These are phyloP conservation scores for Drosophila lowei DNA, from an alignment of 1,140 invertebrate genomes.

Conservation along the genomic window DNA sequence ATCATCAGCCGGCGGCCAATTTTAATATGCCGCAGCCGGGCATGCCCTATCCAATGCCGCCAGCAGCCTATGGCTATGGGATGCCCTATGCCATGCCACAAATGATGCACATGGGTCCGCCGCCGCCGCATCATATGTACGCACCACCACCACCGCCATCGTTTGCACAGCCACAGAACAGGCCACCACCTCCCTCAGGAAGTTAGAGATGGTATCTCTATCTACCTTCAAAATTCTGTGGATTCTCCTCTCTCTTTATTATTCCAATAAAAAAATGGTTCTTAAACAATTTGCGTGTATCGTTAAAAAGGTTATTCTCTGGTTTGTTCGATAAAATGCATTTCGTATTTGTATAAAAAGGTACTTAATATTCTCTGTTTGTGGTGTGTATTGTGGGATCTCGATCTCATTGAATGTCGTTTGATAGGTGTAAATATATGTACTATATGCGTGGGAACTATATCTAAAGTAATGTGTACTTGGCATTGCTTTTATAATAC, in stretches of 20 bases:
- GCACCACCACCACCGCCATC: slow-evolving; percentile 21
- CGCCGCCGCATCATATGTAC: slow-evolving; percentile 27
- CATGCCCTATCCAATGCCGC: slow-evolving; percentile 52
- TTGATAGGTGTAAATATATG: slow-evolving; percentile 61
- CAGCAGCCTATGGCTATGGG: slow-evolving; percentile 49
- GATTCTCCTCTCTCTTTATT: slow-evolving; percentile 39
- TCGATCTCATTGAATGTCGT: slow-evolving; percentile 39
- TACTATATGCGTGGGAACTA: slow-evolving; percentile 31
- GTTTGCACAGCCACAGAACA: slow-evolving; percentile 7
- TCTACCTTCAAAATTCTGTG: background rate
- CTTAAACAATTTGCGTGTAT: slow-evolving; percentile 48
- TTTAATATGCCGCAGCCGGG: slow-evolving; percentile 63
- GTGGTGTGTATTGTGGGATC: slow-evolving; percentile 46
- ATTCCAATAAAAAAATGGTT: slow-evolving; percentile 66
- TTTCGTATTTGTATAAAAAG: slow-evolving; percentile 71
- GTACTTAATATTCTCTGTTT: slow-evolving; percentile 61
- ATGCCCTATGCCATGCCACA: slow-evolving; percentile 48
- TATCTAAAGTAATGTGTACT: slow-evolving; percentile 25
- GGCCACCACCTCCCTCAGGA: slow-evolving; percentile 26
- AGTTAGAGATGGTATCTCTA: slow-evolving; percentile 8
- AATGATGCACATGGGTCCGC: slow-evolving; percentile 56
- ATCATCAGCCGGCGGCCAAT: slow-evolving; percentile 56
- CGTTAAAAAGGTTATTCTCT: slow-evolving; percentile 43
- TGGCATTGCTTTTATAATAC: slow-evolving; percentile 33
- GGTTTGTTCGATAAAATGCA: slow-evolving; percentile 56